These are phyloP conservation scores for Rhipidura dahli DNA, from an alignment of 2,113 vertebrate genomes.

Conservation along the genomic window DNA sequence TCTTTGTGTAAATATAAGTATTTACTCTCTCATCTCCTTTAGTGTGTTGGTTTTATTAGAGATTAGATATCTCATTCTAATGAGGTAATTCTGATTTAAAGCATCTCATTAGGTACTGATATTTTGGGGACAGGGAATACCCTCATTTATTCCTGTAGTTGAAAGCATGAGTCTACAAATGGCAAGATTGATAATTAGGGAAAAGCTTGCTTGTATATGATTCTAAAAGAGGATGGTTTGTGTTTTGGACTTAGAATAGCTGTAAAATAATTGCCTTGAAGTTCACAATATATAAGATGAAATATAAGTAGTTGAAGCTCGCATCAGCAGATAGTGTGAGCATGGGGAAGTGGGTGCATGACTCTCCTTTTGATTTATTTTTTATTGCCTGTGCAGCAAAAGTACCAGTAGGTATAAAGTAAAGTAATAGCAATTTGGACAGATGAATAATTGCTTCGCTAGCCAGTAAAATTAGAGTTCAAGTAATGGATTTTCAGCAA, in stretches of 20 bases:
- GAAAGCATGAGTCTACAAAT: neutral
- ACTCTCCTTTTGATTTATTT: neutral
- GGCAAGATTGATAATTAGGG: neutral
- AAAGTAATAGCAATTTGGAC: neutral
- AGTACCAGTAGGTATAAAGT: neutral
- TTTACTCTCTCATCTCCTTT: neutral
- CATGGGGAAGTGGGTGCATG: neutral
- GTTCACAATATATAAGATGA: neutral
- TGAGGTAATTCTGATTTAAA: too few relatives aligned
- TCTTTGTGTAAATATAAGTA: neutral
- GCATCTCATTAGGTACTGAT: neutral
- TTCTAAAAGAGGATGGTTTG: neutral
- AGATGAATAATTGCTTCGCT: neutral
- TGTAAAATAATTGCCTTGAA: conserved; percentile 44
- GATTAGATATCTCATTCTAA: neutral
- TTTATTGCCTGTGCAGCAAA: neutral
- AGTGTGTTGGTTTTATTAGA: neutral
- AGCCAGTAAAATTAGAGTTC: neutral
- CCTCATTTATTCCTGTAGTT: neutral
- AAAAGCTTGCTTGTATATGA: neutral
- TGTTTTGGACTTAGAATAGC: conserved; percentile 38
- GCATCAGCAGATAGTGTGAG: neutral
- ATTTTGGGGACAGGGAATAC: neutral
- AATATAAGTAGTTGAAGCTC: neutral
- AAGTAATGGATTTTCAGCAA: neutral